Evolutionary conservation across 2,113 vertebrate genomes (phyloP).

Genomic region (Podocnemis expansa): DNA sequence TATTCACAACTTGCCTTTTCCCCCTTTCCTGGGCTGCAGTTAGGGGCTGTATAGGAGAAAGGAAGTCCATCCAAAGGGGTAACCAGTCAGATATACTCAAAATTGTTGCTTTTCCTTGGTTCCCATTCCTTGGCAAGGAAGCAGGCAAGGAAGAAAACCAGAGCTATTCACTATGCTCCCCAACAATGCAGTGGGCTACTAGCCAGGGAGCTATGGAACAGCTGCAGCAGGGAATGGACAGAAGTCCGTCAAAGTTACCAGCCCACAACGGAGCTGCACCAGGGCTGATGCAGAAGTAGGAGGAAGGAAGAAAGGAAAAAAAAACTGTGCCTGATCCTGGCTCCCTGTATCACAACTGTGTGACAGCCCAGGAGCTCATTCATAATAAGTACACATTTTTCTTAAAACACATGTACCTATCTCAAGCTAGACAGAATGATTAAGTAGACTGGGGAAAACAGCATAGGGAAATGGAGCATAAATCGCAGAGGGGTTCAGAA

Average conservation of each 20-base stretch:
- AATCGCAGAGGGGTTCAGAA: not conserved
- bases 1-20: not conserved
- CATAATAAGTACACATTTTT: not conserved
- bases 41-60: not conserved
- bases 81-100: not conserved
- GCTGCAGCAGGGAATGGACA: not conserved
- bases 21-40: not conserved
- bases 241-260: not conserved
- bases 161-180: not conserved
- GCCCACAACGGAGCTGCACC: not conserved
- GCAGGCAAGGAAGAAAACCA: accelerated
- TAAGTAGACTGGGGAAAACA: not conserved
- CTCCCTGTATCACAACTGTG: not conserved
- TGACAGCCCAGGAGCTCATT: not conserved
- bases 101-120: not conserved
- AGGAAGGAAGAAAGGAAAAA: too few species aligned
- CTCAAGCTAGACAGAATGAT: not conserved
- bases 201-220: not conserved
- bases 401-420: accelerated
- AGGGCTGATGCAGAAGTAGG: not conserved
- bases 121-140: not conserved
- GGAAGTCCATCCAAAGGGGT: not conserved
- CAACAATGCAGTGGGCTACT: not conserved
- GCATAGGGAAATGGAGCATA: accelerated
- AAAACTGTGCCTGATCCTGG: not conserved